Evolutionary conservation across 2,113 vertebrate genomes (phyloP).

Genomic region (Stegastes partitus): DNA sequence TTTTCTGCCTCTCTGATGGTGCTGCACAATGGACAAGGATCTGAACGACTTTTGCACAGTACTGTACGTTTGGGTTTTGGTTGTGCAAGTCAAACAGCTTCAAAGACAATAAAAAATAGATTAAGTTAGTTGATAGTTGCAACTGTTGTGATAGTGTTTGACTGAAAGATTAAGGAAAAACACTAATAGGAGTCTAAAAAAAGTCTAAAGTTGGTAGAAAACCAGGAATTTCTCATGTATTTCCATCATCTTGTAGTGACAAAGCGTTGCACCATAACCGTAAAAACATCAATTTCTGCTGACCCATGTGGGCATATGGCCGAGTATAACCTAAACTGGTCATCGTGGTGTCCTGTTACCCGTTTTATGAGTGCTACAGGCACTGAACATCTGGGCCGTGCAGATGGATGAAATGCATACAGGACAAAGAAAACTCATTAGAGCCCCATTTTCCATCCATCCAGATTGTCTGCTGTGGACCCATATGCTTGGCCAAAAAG

Average conservation of each 20-base stretch:
- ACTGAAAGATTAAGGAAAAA: no score
- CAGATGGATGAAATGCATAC: conserved; percentile 69
- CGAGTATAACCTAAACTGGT: conserved; percentile 23
- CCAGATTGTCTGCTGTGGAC: conserved; percentile 32
- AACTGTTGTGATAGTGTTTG: no score
- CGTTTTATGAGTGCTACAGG: conserved; percentile 39
- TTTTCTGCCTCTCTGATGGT: no score
- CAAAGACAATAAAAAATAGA: no score
- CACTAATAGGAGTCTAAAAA: no score
- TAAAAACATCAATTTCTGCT: conserved; percentile 28
- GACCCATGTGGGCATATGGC: conserved; percentile 54
- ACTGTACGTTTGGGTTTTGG: no score
- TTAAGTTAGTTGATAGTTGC: no score
- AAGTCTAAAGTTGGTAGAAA: background rate
- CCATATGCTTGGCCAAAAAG: conserved; percentile 46
- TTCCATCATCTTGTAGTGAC: conserved; percentile 2
- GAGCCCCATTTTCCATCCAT: conserved; percentile 42
- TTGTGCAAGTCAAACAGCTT: no score
- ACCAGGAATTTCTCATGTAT: background rate
- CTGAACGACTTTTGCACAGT: no score
- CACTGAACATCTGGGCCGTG: conserved; percentile 67
- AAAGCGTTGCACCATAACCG: background rate
- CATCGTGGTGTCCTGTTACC: conserved; percentile 64
- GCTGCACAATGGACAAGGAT: no score
- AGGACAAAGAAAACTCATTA: conserved; percentile 58